Evolutionary conservation across 2,797 vertebrate genomes (phyloP).

Genomic region (Zalophus californianus): DNA sequence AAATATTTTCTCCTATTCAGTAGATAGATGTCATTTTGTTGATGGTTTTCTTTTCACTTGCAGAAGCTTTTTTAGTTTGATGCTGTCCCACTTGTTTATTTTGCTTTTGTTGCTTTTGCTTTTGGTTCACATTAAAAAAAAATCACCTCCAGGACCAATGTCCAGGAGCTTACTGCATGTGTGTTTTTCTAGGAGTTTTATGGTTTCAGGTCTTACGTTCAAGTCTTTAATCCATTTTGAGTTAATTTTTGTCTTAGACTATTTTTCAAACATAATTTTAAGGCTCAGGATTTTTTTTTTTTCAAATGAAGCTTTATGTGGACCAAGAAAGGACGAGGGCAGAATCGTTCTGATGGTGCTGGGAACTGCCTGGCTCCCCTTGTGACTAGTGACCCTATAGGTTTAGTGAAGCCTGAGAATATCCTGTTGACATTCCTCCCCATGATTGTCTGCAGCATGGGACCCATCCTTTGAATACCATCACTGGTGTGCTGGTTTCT

Average conservation of each 20-base stretch:
- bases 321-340: not conserved
- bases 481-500: not conserved
- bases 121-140: not conserved
- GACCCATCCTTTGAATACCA: not conserved
- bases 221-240: not conserved
- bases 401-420: not conserved
- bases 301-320: not conserved
- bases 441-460: not conserved
- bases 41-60: not conserved
- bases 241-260: not conserved
- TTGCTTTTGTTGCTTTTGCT: not conserved
- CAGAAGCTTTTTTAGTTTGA: not conserved
- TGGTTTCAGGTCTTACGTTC: not conserved
- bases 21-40: not conserved
- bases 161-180: too few species aligned
- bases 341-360: not conserved
- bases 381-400: fast-evolving
- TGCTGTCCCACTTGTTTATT: not conserved
- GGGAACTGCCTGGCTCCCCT: too few species aligned
- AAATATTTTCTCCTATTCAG: not conserved
- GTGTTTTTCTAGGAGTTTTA: not conserved
- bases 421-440: not conserved
- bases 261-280: not conserved
- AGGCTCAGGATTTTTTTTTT: not conserved
- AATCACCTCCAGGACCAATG: not conserved